Base-by-base conservation (phyloP, 2,797 vertebrate species). In the Parambassis ranga region DNA sequence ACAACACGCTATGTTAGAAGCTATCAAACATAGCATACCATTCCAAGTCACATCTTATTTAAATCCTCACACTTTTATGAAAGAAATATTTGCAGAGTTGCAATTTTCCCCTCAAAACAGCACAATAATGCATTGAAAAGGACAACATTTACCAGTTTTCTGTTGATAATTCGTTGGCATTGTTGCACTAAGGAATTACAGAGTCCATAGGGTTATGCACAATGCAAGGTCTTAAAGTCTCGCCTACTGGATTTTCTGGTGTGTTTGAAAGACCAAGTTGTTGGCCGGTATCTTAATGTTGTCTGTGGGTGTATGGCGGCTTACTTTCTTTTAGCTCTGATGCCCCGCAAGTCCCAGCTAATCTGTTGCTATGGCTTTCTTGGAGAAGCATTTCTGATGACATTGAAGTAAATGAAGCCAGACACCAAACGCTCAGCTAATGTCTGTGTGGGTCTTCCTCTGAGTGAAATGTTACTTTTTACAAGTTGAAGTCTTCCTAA, bases 231-330 rank as follows among this genome's bases (percentile, higher is more conserved):
- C 64, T 79, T 79, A 71, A 73, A 74, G 53, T 75, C 38, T 77
- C 26, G 41, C 49, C 57, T 32, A 15, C 56, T 75, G 64, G 60
- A 79, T 72, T 71, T 84, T 78, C 63, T 80, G 59, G 65, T 16
- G n/a, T 30, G 57, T 76, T 83, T 76, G 60, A 87, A 83, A 90
- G 71, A 80, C 68, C 82, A 81, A 80, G 74, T 77, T 86, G 63
- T 85, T 82, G 75, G 58, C 71, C 71, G 71, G 55, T 83, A 70
- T 87, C 82, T 78, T 74, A 71, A 77, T 81, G 68, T 77, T 49
- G 43, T 75, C 69, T 55, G 74, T 70, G 72, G 79, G 67, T 85
- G 86, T 84, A 77, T 74, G 51, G 67, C 69, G 71, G 70, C 79
- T 87, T 85, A 83, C 78, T 82, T 79, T 88, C 79, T 68, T 62